Evolutionary conservation across 92 coral and sea anemone species (phyloP).

Genomic region (Paragorgia papillata): DNA sequence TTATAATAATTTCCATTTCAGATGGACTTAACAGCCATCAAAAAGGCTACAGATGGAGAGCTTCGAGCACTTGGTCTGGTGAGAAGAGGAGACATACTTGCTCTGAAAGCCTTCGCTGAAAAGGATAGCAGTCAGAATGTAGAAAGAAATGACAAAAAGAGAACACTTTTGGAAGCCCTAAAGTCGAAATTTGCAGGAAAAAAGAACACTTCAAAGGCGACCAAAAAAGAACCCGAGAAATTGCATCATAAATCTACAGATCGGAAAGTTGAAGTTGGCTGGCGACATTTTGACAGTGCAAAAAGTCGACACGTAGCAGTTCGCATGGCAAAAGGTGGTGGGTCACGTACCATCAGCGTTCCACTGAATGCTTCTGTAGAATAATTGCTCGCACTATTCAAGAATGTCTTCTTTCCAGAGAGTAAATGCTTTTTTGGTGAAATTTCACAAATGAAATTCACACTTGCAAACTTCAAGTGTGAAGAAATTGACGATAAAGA

Average conservation of each 20-base stretch:
- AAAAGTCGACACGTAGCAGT: conserved; percentile 45
- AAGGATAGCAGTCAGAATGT: background rate
- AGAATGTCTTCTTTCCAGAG: conserved; percentile 58
- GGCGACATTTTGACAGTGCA: conserved; percentile 49
- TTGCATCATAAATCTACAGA: background rate
- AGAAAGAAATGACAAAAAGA: conserved; percentile 20
- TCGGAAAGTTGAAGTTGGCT: conserved; percentile 44
- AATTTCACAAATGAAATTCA: conserved; percentile 38
- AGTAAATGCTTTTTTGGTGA: conserved; percentile 54
- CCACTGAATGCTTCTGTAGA: conserved; percentile 36
- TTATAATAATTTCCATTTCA: background rate
- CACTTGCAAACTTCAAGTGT: conserved; percentile 51
- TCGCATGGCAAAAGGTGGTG: conserved; percentile 62
- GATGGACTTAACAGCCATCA: conserved; percentile 12
- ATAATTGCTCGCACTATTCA: conserved; percentile 42
- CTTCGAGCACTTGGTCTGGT: background rate
- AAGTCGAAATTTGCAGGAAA: conserved; percentile 11
- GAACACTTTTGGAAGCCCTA: conserved; percentile 1
- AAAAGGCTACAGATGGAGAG: conserved; percentile 18
- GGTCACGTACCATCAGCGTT: conserved; percentile 42
- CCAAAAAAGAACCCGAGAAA: conserved; percentile 13
- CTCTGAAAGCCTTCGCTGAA: background rate
- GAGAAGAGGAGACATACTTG: conserved; percentile 7
- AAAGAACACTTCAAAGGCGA: conserved; percentile 16
- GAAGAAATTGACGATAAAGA: conserved; percentile 31